phyloP scores from a whole-genome alignment of 2,888 invertebrate species.

The Schrankia costaestrigalis region DNA sequence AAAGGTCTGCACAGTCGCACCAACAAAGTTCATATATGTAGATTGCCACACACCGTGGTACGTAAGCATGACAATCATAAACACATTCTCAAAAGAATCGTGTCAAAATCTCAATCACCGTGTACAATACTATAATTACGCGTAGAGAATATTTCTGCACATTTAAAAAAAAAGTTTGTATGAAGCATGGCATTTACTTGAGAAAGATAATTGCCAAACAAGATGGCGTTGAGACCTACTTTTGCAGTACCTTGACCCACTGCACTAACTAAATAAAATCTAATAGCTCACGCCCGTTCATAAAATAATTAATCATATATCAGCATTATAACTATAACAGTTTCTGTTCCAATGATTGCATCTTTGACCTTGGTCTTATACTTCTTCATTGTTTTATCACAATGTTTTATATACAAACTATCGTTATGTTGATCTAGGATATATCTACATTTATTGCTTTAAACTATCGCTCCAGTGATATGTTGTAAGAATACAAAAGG shows the following conservation, averaged over 20 bases:
- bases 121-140: conserved; percentile 36
- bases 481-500: conserved; percentile 1
- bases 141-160: conserved; percentile 27
- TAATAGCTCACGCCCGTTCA: conserved; percentile 27
- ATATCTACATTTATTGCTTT: background rate
- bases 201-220: conserved; percentile 32
- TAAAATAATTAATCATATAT: conserved; percentile 25
- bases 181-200: conserved; percentile 25
- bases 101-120: conserved; percentile 39
- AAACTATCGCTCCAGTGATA: background rate
- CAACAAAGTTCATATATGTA: conserved; percentile 26
- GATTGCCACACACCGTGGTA: conserved; percentile 20
- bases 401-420: conserved; percentile 9
- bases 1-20: conserved; percentile 13
- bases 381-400: conserved; percentile 24
- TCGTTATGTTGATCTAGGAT: background rate
- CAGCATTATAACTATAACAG: conserved; percentile 17
- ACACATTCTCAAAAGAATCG: conserved; percentile 20
- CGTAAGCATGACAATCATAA: conserved; percentile 15
- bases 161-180: conserved; percentile 17
- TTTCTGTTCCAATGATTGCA: conserved; percentile 13
- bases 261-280: conserved; percentile 28
- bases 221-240: conserved; percentile 24
- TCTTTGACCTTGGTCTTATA: conserved; percentile 16
- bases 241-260: conserved; percentile 34